Percentiles rank a stretch among this genome's conserved stretches.
These are phyloP conservation scores for Phacellophora camtschatica DNA, from an alignment of 30 jellyfish, hydroid and myxozoan species.

Conservation along the genomic window DNA sequence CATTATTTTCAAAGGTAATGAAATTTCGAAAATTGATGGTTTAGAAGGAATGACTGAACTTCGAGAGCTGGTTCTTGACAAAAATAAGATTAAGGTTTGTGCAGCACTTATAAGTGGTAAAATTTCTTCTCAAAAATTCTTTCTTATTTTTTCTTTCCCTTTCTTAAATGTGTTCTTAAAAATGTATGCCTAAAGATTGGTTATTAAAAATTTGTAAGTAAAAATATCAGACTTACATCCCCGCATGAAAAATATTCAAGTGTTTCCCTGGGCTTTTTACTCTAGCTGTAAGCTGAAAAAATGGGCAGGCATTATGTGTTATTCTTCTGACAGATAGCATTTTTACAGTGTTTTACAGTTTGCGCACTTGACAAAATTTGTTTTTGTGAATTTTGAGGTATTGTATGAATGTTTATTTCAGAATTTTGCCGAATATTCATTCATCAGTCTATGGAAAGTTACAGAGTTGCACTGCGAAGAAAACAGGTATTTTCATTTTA, in stretches of 20 bases:
- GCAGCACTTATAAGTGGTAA: neutral
- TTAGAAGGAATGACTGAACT: conserved; percentile 62
- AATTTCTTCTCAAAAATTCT: neutral
- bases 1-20: conserved; percentile 64
- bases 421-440: conserved; percentile 75
- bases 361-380: too few relatives aligned
- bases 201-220: too few relatives aligned
- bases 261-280: too few relatives aligned
- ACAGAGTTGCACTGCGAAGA: conserved; percentile 87
- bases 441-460: conserved; percentile 66
- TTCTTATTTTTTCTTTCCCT: neutral
- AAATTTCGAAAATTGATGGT: conserved; percentile 78
- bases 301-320: too few relatives aligned
- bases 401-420: conserved; percentile 13
- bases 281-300: too few relatives aligned
- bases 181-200: too few relatives aligned
- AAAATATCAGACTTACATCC: too few relatives aligned
- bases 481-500: conserved; percentile 60
- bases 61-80: conserved; percentile 87
- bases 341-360: too few relatives aligned
- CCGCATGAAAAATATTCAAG: too few relatives aligned
- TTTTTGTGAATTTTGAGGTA: too few relatives aligned
- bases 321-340: too few relatives aligned
- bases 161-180: too few relatives aligned
- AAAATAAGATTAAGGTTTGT: conserved; percentile 81